Percentiles rank a stretch among this genome's conserved stretches.
phyloP scores from a whole-genome alignment of 2,888 invertebrate species.

The Rhynchonema sp. region DNA sequence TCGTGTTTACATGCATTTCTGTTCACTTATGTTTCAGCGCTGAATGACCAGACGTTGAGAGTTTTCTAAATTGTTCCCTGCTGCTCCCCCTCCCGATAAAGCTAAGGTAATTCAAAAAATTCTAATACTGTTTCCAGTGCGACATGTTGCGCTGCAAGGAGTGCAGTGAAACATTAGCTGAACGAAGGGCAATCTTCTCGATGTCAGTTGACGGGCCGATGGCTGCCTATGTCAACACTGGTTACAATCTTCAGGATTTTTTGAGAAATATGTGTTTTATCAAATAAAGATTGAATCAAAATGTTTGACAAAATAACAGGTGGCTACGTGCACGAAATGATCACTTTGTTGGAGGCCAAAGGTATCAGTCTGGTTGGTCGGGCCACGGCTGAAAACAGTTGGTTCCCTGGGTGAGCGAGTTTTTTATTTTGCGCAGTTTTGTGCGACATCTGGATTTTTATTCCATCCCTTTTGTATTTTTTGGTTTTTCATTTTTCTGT shows the following conservation, averaged over 20 bases:
- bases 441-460: background rate
- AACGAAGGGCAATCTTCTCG: conserved; percentile 50
- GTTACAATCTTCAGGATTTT: too few relatives aligned
- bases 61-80: too few relatives aligned
- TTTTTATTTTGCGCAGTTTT: background rate
- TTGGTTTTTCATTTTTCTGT: too few relatives aligned
- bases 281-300: too few relatives aligned
- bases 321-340: conserved; percentile 58
- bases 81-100: too few relatives aligned
- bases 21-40: too few relatives aligned
- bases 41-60: too few relatives aligned
- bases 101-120: too few relatives aligned
- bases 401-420: conserved; percentile 56
- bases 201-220: conserved; percentile 59
- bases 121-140: too few relatives aligned
- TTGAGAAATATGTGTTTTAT: too few relatives aligned
- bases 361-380: conserved; percentile 32
- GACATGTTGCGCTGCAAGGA: conserved; percentile 36
- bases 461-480: too few relatives aligned
- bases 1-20: background rate
- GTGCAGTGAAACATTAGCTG: conserved; percentile 39
- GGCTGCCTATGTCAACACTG: conserved; percentile 51
- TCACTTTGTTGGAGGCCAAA: conserved; percentile 39
- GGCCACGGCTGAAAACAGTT: conserved; percentile 52
- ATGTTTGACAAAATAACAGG: too few relatives aligned